Percentiles rank a stretch among this genome's conserved stretches.
Conservation (phyloP, 2,888 invertebrate species). For the Neuroscelio doddi region DNA sequence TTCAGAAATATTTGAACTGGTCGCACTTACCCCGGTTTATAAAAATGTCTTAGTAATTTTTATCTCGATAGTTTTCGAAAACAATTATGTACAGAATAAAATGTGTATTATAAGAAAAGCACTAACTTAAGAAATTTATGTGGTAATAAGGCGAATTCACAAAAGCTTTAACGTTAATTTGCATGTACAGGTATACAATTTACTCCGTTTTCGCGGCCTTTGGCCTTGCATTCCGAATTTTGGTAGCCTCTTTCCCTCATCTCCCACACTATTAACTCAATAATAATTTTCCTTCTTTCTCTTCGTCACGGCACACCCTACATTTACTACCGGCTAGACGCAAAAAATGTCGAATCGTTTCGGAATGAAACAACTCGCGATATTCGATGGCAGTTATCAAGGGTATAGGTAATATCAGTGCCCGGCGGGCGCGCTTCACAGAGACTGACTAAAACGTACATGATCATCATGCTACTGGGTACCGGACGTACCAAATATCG, state of each 20-base stretch:
- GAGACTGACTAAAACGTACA: constrained; percentile 50
- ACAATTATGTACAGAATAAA: too few species aligned
- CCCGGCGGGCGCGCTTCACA: constrained; percentile 57
- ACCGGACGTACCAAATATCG: constrained; percentile 62
- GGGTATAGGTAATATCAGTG: constrained; percentile 67
- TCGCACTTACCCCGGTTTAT: too few species aligned
- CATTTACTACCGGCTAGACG: constrained; percentile 72
- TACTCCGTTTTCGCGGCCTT: constrained; percentile 54
- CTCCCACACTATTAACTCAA: constrained; percentile 40
- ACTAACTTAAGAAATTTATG: background rate
- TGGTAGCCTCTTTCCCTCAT: constrained; percentile 31
- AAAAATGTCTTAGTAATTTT: too few species aligned
- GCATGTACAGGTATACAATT: constrained; percentile 68
- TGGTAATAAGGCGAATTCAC: too few species aligned
- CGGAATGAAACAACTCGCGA: constrained; percentile 59
- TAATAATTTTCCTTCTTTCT: constrained; percentile 24
- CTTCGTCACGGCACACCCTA: constrained; percentile 56
- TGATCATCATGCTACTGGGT: constrained; percentile 68
- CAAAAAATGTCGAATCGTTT: constrained; percentile 67
- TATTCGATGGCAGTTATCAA: constrained; percentile 69
- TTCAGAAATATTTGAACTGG: too few species aligned
- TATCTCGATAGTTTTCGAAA: too few species aligned
- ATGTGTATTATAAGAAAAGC: constrained; percentile 1
- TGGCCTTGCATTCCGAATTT: constrained; percentile 37
- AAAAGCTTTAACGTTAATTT: constrained; percentile 54